Conservation (phyloP, 1,140 invertebrate genomes). For the Solenopsis fugax region DNA sequence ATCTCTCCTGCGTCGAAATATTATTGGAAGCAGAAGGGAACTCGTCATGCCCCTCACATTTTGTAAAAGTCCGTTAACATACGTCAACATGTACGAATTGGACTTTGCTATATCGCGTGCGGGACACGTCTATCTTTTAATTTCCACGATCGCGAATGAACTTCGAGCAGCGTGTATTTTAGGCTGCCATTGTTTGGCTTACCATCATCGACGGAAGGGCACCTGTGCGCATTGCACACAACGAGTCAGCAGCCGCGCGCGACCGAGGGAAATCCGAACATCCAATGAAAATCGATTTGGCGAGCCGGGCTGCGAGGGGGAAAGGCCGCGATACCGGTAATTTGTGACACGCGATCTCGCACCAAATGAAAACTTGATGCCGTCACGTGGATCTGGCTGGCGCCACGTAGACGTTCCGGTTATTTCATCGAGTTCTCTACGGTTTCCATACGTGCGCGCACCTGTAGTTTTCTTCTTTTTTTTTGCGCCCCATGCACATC, state of each 20-base stretch:
- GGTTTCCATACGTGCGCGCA: constrained; percentile 32
- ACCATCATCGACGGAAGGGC: constrained; percentile 61
- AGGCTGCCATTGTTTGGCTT: constrained; percentile 64
- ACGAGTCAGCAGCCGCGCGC: constrained; percentile 16
- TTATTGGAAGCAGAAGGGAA: background rate
- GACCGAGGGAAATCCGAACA: constrained; percentile 65
- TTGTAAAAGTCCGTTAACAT: constrained; percentile 13
- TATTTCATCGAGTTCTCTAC: constrained; percentile 66
- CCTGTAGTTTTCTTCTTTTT: background rate
- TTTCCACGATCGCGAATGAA: constrained; percentile 53
- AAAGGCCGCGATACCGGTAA: constrained; percentile 79
- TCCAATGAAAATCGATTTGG: constrained; percentile 83
- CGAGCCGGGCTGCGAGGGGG: constrained; percentile 40
- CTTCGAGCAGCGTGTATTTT: constrained; percentile 47
- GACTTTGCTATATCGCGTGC: constrained; percentile 6
- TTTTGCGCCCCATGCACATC: background rate
- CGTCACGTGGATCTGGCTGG: constrained; percentile 76
- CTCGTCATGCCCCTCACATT: background rate
- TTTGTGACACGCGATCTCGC: constrained; percentile 84
- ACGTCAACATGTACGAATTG: constrained; percentile 29
- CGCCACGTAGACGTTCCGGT: constrained; percentile 72
- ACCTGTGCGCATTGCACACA: constrained; percentile 27
- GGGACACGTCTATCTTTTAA: constrained; percentile 38
- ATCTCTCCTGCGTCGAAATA: background rate
- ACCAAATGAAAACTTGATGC: constrained; percentile 82